These are phyloP conservation scores for Hydrolagus affinis DNA, from an alignment of 2,113 vertebrate species.

Conservation along the genomic window DNA sequence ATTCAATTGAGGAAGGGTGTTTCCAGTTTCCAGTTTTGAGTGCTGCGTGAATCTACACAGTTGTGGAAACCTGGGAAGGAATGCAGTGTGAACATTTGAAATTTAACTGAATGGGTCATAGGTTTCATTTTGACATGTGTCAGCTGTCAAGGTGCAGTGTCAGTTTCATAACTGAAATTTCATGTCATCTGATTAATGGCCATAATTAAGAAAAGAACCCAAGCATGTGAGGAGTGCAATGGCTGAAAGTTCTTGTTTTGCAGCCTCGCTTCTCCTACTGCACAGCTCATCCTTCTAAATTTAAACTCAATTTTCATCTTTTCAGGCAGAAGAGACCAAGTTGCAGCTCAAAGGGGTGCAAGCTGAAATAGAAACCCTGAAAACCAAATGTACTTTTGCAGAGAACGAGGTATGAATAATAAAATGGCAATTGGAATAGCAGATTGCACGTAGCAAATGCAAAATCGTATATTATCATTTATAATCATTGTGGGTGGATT, in stretches of 20 bases:
- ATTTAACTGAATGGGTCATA: conserved; percentile 15
- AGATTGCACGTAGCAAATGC: not conserved
- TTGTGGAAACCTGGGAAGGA: not conserved
- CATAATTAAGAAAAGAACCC: conserved; percentile 25
- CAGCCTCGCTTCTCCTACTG: not conserved
- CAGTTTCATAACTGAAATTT: conserved; percentile 28
- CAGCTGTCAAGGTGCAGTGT: conserved; percentile 16
- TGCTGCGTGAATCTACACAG: not conserved
- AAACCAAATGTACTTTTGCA: conserved; percentile 34
- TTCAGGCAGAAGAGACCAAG: conserved; percentile 39
- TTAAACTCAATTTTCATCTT: conserved; percentile 27
- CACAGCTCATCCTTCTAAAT: conserved; percentile 20
- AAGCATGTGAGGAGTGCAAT: conserved; percentile 1
- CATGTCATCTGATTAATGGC: conserved; percentile 30
- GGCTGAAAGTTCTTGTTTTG: conserved; percentile 1
- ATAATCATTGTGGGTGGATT: not conserved
- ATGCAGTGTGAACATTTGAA: not conserved
- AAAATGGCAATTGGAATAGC: conserved; percentile 43
- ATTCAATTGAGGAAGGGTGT: not conserved
- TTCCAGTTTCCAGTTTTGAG: not conserved
- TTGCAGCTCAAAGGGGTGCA: conserved; percentile 30
- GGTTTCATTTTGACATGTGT: conserved; percentile 31
- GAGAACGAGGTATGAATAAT: conserved; percentile 44
- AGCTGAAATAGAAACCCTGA: conserved; percentile 38
- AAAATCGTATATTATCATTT: not conserved